Evolutionary conservation across 2,888 invertebrate genomes (phyloP), one percentile per base, ranked within the genome.

Genomic region (Vanessa cardui): DNA sequence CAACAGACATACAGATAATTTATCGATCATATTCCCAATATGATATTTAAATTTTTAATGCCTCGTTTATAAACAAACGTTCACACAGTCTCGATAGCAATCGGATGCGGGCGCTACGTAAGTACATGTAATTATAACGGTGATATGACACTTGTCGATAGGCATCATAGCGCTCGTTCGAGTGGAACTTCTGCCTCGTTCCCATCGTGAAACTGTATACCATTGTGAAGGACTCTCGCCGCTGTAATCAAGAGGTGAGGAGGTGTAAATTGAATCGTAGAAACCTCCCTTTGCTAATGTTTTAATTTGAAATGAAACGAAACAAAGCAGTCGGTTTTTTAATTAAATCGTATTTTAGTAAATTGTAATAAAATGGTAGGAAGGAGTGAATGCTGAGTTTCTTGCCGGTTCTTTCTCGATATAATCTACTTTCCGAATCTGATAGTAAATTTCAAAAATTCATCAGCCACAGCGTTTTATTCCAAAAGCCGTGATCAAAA

Each of bases 181-280:
- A 81, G 82, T 81, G 82, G 82, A 84, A 84, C 63, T 72, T 65
- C 70, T 75, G 73, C 77, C 74, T 72, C 74, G 83, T 86, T 88
- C 88, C 82, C 88, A 88, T 76, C 80, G 78, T 83, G 87, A 83
- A 86, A 88, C 81, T 74, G 81, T 85, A 87, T 77, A 86, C 80
- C 77, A 75, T 78, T 81, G 80, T 75, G 75, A 75, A 77, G 54
- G 59, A 59, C 59, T 60, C 56, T 56, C 50, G 67, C 60, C 46
- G 21, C 33, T 15, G 16, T 26, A 8, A 20, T 58, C n/a, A 56
- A 39, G 18, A 39, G n/a, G 33, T 56, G 39, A 8, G 26, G 26
- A 26, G 26, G 26, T 39, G 39, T 18, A 18, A 56, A 39, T 50
- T 50, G 15, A 50, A 54, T 54, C n/a, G 31, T 8, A 33, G 31